These are phyloP conservation scores for Mergus octosetaceus DNA, from an alignment of 2,797 vertebrate genomes.

Conservation along the genomic window DNA sequence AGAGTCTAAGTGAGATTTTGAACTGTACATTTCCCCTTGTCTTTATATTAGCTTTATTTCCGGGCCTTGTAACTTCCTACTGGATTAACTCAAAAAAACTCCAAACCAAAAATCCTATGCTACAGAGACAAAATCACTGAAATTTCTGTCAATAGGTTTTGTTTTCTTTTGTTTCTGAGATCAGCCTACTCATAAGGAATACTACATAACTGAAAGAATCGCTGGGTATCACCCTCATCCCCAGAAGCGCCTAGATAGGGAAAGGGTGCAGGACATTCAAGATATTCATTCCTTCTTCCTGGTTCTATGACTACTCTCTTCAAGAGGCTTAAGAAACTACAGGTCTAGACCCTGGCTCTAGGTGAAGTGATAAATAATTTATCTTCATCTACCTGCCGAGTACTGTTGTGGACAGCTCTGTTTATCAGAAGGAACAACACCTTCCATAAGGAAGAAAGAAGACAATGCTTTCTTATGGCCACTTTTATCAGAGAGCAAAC, in stretches of 20 bases:
- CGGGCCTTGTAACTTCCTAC: not conserved
- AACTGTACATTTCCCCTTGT: not conserved
- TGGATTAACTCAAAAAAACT: not conserved
- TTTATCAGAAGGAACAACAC: not conserved
- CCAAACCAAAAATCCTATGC: not conserved
- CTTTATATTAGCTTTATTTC: not conserved
- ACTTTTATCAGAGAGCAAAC: not conserved
- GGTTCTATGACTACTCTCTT: not conserved
- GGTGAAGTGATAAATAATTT: not conserved
- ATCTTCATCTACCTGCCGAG: not conserved
- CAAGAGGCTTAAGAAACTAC: not conserved
- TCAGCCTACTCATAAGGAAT: not conserved
- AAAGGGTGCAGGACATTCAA: not conserved
- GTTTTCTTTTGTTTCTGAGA: not conserved
- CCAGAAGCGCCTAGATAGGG: not conserved
- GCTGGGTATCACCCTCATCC: not conserved
- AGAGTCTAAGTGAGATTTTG: not conserved
- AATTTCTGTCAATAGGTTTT: not conserved
- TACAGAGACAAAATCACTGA: not conserved
- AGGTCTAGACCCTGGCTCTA: not conserved
- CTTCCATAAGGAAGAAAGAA: not conserved
- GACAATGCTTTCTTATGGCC: not conserved
- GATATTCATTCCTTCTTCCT: not conserved
- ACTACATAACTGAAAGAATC: fast-evolving
- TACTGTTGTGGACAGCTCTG: not conserved